Percentiles rank a stretch among this genome's conserved stretches.
Conservation (phyloP, 2,888 invertebrate species). For the Galeruca laticollis region DNA sequence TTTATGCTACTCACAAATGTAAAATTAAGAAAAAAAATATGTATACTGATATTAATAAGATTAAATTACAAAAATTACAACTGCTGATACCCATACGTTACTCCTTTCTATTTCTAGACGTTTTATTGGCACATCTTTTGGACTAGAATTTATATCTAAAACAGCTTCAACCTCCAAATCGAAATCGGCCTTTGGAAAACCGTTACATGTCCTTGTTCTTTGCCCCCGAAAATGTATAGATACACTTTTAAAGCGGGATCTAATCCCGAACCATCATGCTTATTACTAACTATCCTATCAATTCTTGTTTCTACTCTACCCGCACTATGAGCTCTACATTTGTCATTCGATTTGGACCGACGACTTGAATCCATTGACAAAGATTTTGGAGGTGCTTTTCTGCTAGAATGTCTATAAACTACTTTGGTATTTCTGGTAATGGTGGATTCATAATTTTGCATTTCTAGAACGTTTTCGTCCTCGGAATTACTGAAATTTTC, state of each 20-base stretch:
- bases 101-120: slow-evolving; percentile 24
- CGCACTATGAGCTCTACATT: slow-evolving; percentile 71
- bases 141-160: slow-evolving; percentile 53
- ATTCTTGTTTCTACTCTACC: slow-evolving; percentile 68
- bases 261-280: slow-evolving; percentile 48
- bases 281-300: slow-evolving; percentile 51
- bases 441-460: slow-evolving; percentile 61
- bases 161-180: slow-evolving; percentile 81
- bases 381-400: slow-evolving; percentile 65
- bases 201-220: slow-evolving; percentile 82
- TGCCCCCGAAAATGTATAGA: slow-evolving; percentile 82
- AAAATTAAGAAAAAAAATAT: no score
- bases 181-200: slow-evolving; percentile 82
- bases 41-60: no score
- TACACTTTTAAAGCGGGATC: slow-evolving; percentile 71
- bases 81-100: no score
- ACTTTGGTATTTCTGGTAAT: slow-evolving; percentile 62
- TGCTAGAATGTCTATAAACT: slow-evolving; percentile 57
- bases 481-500: slow-evolving; percentile 43
- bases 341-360: slow-evolving; percentile 45
- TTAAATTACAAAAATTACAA: no score
- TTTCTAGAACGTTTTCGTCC: slow-evolving; percentile 60
- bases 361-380: slow-evolving; percentile 63
- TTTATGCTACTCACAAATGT: no score
- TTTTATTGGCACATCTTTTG: slow-evolving; percentile 45